Evolutionary conservation across 2,888 invertebrate species (phyloP).

Genomic region (Caenorhabditis wallacei): DNA sequence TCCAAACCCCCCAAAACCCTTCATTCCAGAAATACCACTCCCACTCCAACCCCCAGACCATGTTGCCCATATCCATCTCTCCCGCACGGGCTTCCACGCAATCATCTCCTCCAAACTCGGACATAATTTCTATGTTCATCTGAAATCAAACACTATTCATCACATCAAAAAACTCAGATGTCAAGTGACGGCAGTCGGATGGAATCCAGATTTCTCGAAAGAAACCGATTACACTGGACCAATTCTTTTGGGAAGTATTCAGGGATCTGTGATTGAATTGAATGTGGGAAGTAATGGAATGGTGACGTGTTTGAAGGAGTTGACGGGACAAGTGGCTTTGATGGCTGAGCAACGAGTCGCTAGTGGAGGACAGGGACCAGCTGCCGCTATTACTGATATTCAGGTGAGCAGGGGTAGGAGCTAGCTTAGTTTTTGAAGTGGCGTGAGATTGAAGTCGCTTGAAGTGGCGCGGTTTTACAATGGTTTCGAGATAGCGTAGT

Average conservation of each 20-base stretch:
- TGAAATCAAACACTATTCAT: constrained; percentile 64
- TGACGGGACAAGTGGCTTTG: constrained; percentile 42
- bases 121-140: constrained; percentile 79
- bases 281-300: constrained; percentile 68
- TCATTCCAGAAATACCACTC: constrained; percentile 71
- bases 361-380: background rate
- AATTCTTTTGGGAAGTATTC: constrained; percentile 79
- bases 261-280: constrained; percentile 71
- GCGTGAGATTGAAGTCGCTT: too few species aligned
- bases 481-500: too few species aligned
- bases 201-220: constrained; percentile 79
- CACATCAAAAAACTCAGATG: constrained; percentile 75
- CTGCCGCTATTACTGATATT: constrained; percentile 69
- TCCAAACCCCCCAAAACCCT: background rate
- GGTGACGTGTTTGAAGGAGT: constrained; percentile 71
- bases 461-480: too few species aligned
- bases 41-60: constrained; percentile 67
- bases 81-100: constrained; percentile 76
- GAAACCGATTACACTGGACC: constrained; percentile 77
- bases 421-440: constrained; percentile 29
- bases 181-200: constrained; percentile 79
- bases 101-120: constrained; percentile 76
- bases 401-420: too few species aligned
- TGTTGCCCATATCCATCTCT: constrained; percentile 76
- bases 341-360: constrained; percentile 22